Base-by-base conservation (phyloP, 2,888 invertebrate genomes). In the Clanis bilineata region DNA sequence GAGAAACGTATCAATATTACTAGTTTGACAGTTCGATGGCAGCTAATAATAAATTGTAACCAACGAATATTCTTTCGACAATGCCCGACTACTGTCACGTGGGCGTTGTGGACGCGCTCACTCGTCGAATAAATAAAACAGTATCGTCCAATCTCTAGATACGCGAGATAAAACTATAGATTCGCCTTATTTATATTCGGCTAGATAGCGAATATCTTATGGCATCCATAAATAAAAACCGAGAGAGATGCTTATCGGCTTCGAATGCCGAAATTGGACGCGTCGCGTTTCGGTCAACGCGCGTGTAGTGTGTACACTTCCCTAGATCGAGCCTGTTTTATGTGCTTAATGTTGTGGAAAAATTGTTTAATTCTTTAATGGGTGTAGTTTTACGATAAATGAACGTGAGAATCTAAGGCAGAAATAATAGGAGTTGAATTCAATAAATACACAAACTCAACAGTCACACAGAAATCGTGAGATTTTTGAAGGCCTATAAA, bases 201-300 rank as follows among this genome's bases (percentile, higher is more conserved):
- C 76, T 82, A 82, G 79, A 80, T 81, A 76, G 78, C 74, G 74
- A 79, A 83, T 79, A 81, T 79, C 76, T 78, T 77, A 74, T 76
- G 68, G 65, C 61, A 64, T 58, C 70, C 77, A 82, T 85, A 85
- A 85, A 86, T 85, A 84, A 85, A 85, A 85, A 80, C 75, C 70
- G 75, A 82, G 81, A 82, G 77, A 72, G 81, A 82, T 82, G 63
- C 59, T 70, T 81, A 82, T 82, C 82, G 41, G 54, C 25, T 58
- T 56, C 36, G 70, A 70, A 79, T 69, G 69, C 77, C 78, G 74
- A 82, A 82, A 81, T 80, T 79, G 79, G 77, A 65, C 68, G 67
- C 60, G 25, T 57, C 62, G 57, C 43, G 54, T 58, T 62, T 62
- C 64, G 69, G 68, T 62, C 71, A 62, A 68, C 70, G 64, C 67